A percentile compares a stretch with the other conserved stretches of the same genome.
Conservation (phyloP, 1,140 invertebrate species). For the Diabrotica undecimpunctata region DNA sequence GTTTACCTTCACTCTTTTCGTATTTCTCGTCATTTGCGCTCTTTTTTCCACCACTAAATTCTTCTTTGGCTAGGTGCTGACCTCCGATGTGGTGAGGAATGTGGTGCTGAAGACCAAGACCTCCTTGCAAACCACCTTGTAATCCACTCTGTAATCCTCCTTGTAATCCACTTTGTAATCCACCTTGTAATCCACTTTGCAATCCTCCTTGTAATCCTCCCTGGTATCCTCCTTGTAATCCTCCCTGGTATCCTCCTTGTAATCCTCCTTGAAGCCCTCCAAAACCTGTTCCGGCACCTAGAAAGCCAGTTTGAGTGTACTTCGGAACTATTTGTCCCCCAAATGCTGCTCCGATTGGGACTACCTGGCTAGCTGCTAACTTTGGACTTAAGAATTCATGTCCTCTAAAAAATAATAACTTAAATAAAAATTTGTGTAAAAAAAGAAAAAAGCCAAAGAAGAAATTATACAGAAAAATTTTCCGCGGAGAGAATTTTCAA, state of each 20-base stretch:
- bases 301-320: conserved; percentile 22
- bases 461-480: no score
- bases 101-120: background rate
- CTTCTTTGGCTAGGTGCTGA: conserved; percentile 46
- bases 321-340: background rate
- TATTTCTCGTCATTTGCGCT: conserved; percentile 52
- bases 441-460: no score
- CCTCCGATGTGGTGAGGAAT: conserved; percentile 6
- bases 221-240: conserved; percentile 44
- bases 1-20: conserved; percentile 53
- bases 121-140: conserved; percentile 37
- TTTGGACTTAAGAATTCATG: conserved; percentile 51
- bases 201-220: conserved; percentile 34
- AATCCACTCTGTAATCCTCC: conserved; percentile 48
- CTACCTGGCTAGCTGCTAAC: conserved; percentile 46
- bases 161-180: conserved; percentile 53
- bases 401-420: background rate
- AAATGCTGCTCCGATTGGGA: background rate
- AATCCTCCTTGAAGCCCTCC: conserved; percentile 35
- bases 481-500: no score
- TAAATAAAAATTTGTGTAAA: no score
- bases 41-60: conserved; percentile 54
- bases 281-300: conserved; percentile 29
- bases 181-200: conserved; percentile 46
- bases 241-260: conserved; percentile 28